A percentile compares a stretch with the other conserved stretches of the same genome.
Evolutionary conservation across 2,113 vertebrate species (phyloP).

Genomic region (Synchiropus splendidus): DNA sequence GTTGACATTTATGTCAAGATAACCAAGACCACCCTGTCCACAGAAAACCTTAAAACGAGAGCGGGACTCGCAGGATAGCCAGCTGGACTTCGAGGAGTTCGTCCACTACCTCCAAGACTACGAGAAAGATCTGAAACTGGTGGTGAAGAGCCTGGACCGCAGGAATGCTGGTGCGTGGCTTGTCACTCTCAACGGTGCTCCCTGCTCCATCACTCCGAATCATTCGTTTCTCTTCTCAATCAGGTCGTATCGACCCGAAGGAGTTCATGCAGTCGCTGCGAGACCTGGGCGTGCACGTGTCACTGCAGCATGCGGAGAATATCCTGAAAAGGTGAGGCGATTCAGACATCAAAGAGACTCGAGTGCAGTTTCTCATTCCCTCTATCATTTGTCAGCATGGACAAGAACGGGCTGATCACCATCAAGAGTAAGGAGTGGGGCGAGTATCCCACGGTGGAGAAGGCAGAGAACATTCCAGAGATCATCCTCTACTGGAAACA

Average conservation of each 20-base stretch:
- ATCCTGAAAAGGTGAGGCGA: constrained; percentile 79
- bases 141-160: constrained; percentile 84
- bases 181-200: background rate
- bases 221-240: constrained; percentile 35
- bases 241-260: constrained; percentile 73
- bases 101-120: constrained; percentile 95
- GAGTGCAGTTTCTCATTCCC: background rate
- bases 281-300: constrained; percentile 88
- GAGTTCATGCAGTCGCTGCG: constrained; percentile 87
- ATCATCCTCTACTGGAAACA: constrained; percentile 99
- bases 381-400: constrained; percentile 73
- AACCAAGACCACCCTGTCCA: background rate
- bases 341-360: background rate
- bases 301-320: constrained; percentile 82
- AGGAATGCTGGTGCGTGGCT: constrained; percentile 76
- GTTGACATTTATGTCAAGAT: background rate
- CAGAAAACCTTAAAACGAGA: constrained; percentile 84
- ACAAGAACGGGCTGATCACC: constrained; percentile 90
- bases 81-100: constrained; percentile 94
- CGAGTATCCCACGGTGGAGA: constrained; percentile 77
- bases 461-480: constrained; percentile 86
- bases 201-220: background rate
- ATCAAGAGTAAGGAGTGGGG: constrained; percentile 92
- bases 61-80: constrained; percentile 73
- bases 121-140: constrained; percentile 89